Percentiles rank a stretch among this genome's conserved stretches.
phyloP scores from a whole-genome alignment of 2,113 vertebrate genomes.

The Sceloporus undulatus region DNA sequence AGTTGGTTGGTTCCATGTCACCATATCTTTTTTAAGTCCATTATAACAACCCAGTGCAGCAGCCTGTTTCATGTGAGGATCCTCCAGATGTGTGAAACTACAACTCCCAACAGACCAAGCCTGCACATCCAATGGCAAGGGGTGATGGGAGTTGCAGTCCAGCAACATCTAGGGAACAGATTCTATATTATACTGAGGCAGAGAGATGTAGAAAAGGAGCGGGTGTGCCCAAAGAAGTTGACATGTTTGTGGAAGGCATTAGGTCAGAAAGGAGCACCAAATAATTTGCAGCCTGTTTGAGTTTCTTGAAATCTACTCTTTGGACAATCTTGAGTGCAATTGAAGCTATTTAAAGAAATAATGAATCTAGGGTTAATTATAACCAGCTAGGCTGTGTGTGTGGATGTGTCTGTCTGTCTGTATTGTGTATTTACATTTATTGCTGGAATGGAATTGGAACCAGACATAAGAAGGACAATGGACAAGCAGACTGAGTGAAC shows the following conservation, averaged over 20 bases:
- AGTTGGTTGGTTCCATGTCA: too few relatives aligned
- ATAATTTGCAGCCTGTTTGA: slow-evolving; percentile 40
- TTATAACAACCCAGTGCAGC: too few relatives aligned
- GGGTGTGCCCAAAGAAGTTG: neutral
- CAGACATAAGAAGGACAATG: slow-evolving; percentile 65
- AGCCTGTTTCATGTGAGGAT: too few relatives aligned
- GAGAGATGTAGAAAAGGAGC: neutral
- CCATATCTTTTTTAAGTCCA: too few relatives aligned
- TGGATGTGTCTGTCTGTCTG: too few relatives aligned
- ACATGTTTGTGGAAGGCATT: slow-evolving; percentile 37
- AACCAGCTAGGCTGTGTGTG: slow-evolving; percentile 57
- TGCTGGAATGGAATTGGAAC: slow-evolving; percentile 60
- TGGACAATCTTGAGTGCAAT: slow-evolving; percentile 76
- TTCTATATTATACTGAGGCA: neutral
- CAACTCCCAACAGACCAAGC: neutral
- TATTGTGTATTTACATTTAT: neutral
- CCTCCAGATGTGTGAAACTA: neutral
- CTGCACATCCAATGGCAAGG: neutral
- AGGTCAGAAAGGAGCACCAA: slow-evolving; percentile 33
- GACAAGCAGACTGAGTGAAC: slow-evolving; percentile 13
- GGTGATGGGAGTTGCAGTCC: too few relatives aligned
- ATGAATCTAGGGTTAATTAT: slow-evolving; percentile 77
- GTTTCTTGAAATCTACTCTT: slow-evolving; percentile 58
- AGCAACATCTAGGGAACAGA: too few relatives aligned
- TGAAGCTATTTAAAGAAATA: slow-evolving; percentile 38